Conservation (phyloP, 2,888 invertebrate genomes). For the Apamea crenata region DNA sequence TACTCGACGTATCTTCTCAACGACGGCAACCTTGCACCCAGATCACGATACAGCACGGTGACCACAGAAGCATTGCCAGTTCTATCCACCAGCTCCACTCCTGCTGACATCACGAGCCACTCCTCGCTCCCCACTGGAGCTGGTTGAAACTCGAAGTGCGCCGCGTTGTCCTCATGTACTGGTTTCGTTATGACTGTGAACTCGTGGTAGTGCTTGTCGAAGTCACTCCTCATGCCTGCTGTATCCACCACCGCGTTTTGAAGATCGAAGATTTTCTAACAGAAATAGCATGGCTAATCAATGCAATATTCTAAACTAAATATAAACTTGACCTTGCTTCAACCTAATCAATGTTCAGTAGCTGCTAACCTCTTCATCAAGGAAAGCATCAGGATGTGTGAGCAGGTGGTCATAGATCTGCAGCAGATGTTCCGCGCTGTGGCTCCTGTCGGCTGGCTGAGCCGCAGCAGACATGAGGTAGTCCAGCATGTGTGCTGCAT, state of each 20-base stretch:
- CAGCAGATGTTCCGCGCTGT: constrained; percentile 92
- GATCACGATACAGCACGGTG: constrained; percentile 91
- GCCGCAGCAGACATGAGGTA: constrained; percentile 86
- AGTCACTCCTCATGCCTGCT: constrained; percentile 79
- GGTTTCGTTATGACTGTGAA: constrained; percentile 80
- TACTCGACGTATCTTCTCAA: constrained; percentile 89
- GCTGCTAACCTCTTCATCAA: constrained; percentile 92
- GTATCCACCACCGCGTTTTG: constrained; percentile 83
- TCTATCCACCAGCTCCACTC: constrained; percentile 80
- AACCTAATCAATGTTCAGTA: not conserved
- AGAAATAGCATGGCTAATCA: constrained; percentile 17
- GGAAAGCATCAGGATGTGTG: constrained; percentile 91
- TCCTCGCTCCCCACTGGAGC: constrained; percentile 73
- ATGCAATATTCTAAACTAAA: not conserved
- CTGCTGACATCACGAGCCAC: constrained; percentile 82
- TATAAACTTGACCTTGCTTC: not conserved
- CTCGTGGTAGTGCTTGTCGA: constrained; percentile 78
- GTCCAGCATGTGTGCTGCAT: constrained; percentile 90
- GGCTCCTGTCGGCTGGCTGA: constrained; percentile 79
- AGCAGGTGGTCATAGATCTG: constrained; percentile 87
- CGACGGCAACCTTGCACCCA: constrained; percentile 91
- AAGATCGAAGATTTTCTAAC: constrained; percentile 86
- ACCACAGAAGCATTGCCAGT: constrained; percentile 83
- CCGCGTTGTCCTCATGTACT: constrained; percentile 78
- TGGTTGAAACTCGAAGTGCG: constrained; percentile 80